phyloP scores from a whole-genome alignment of 23 tunicate genomes.

The Styela plicata region DNA sequence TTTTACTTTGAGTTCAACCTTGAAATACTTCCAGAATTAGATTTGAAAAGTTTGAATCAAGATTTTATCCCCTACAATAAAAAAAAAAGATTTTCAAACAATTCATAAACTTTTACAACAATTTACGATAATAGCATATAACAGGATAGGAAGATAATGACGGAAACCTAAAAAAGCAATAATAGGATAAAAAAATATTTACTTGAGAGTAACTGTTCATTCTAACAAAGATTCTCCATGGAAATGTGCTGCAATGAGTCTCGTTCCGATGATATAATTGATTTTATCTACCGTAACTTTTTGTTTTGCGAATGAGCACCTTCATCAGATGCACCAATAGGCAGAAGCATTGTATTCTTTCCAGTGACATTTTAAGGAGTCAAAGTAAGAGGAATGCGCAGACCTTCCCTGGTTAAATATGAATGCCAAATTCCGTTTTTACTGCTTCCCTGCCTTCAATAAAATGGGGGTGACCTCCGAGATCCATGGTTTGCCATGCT shows the following conservation, averaged over 20 bases:
- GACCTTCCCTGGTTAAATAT: slow-evolving; percentile 87
- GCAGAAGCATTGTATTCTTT: slow-evolving; percentile 81
- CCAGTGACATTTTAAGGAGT: slow-evolving; percentile 91
- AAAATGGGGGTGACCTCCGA: slow-evolving; percentile 78
- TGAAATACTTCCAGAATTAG: too few relatives aligned
- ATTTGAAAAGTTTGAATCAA: too few relatives aligned
- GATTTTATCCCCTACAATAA: too few relatives aligned
- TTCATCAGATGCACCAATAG: slow-evolving; percentile 89
- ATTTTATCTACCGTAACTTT: slow-evolving; percentile 83
- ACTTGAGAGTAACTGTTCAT: too few relatives aligned
- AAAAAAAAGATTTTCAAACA: too few relatives aligned
- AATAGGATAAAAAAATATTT: too few relatives aligned
- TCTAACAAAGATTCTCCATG: not conserved
- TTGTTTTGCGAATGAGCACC: slow-evolving; percentile 81
- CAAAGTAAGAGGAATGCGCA: slow-evolving; percentile 84
- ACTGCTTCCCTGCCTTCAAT: slow-evolving; percentile 88
- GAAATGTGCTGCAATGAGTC: slow-evolving; percentile 62
- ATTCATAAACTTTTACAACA: too few relatives aligned
- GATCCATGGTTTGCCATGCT: slow-evolving; percentile 94
- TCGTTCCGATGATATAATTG: slow-evolving; percentile 87
- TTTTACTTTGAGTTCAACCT: too few relatives aligned
- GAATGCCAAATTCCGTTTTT: slow-evolving; percentile 63
- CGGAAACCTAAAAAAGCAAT: too few relatives aligned
- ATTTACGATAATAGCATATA: too few relatives aligned
- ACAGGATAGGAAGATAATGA: too few relatives aligned